These are phyloP conservation scores for Phortica magna DNA, from an alignment of 2,888 invertebrate genomes.

Conservation along the genomic window DNA sequence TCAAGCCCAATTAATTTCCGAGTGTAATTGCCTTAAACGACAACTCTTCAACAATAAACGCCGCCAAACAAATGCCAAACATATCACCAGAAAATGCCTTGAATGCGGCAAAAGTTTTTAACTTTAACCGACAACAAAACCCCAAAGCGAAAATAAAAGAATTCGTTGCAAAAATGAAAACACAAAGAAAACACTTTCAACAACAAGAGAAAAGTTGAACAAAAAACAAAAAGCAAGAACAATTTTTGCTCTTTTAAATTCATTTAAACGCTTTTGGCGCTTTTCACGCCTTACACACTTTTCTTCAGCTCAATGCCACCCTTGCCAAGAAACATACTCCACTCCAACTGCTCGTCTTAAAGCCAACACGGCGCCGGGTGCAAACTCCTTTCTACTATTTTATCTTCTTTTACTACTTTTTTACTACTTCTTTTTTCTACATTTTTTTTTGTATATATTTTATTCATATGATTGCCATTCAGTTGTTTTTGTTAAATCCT, in stretches of 20 bases:
- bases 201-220: conserved; percentile 18
- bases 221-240: conserved; percentile 53
- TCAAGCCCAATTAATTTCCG: neutral
- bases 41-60: neutral
- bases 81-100: neutral
- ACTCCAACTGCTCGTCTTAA: neutral
- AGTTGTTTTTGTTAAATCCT: conserved; percentile 31
- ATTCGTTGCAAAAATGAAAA: conserved; percentile 26
- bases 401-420: neutral
- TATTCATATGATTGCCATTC: conserved; percentile 22
- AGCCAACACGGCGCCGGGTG: conserved; percentile 39
- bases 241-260: conserved; percentile 66
- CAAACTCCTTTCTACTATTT: neutral
- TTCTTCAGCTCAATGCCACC: neutral
- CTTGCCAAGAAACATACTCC: neutral
- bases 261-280: conserved; percentile 68
- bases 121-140: neutral
- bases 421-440: neutral
- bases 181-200: conserved; percentile 12
- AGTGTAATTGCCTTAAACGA: neutral
- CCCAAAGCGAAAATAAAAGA: conserved; percentile 9
- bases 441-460: neutral
- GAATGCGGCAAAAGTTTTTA: neutral
- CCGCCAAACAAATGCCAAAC: neutral
- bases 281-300: conserved; percentile 57